Evolutionary conservation across 23 tunicate genomes (phyloP), one percentile per base, ranked within the genome.

Genomic region (Oikopleura albicans): DNA sequence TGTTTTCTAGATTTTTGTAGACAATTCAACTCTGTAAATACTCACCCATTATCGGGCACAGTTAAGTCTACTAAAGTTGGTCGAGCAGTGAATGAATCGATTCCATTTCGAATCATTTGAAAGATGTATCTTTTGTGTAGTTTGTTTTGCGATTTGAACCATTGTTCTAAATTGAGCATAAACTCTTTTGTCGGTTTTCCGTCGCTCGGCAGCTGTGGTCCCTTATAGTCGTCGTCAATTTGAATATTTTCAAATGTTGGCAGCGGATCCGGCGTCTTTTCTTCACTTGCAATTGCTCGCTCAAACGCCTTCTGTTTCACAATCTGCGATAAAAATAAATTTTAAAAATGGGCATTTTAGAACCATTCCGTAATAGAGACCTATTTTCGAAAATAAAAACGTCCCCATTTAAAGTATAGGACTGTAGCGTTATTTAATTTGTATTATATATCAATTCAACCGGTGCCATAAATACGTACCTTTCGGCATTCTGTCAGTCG

Each of bases 231-330:
- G 39, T 87, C 84, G 36, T 89, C 94, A 39, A 93, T 88, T 22
- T 84, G 91, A 12, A 33, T 75, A 12, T 36, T 36, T 12, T 35
- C 83, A 75, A 8, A 75, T 8, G 12, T 34, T 75, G 27, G 34
- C n/a, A 84, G 56, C 34, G 38, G 35, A 37, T 8, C 59, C 22
- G 8, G 16, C 59, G 8, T 22, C 27, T 85, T 66, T 40, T 93
- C 94, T 56, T 90, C 86, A 56, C 89, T 89, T 0, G 98, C 91
- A 76, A 93, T 93, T 39, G 98, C 98, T 84, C 85, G 90, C 83
- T 93, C 98, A 40, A 93, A 93, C 40, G 94, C 94, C 86, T 88
- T 92, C 85, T 91, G 89, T 87, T 93, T 93, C 39, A 93, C 94
- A 38, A 93, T 93, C 86, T 49, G 59, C 8, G n/a, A n/a, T n/a